A percentile compares a stretch with the other conserved stretches of the same genome.
Conservation (phyloP, 2,113 vertebrate genomes). For the Myotis brandtii region DNA sequence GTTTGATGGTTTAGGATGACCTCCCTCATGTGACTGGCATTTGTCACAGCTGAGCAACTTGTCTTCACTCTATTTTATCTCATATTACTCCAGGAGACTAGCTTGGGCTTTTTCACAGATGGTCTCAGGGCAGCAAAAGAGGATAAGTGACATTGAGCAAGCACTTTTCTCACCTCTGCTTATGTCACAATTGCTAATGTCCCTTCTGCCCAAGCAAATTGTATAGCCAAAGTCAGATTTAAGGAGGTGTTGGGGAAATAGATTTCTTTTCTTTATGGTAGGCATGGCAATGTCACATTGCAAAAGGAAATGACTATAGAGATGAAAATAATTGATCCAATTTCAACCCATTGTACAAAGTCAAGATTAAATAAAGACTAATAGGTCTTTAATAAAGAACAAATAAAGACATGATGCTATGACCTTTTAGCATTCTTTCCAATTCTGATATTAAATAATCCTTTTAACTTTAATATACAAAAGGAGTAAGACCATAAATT, state of each 20-base stretch:
- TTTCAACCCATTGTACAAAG: not conserved
- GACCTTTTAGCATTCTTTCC: not conserved
- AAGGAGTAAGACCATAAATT: not conserved
- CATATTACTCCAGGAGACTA: not conserved
- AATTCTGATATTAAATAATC: not conserved
- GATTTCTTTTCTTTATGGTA: not conserved
- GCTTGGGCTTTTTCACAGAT: not conserved
- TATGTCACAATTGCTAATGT: not conserved
- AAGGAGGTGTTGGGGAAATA: not conserved
- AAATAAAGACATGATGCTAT: not conserved
- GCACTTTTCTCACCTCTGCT: not conserved
- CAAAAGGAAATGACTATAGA: not conserved
- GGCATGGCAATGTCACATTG: not conserved
- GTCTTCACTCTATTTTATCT: not conserved
- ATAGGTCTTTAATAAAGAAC: not conserved
- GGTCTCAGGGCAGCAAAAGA: not conserved
- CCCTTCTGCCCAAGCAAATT: not conserved
- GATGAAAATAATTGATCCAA: not conserved
- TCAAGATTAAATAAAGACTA: constrained; percentile 6
- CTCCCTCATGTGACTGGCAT: not conserved
- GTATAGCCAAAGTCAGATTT: not conserved
- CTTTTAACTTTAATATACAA: not conserved
- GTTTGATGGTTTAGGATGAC: not conserved
- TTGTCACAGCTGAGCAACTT: not conserved
- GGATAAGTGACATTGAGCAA: not conserved